phyloP scores from a whole-genome alignment of 2,113 vertebrate species.

The Mesembrinibis cayennensis region DNA sequence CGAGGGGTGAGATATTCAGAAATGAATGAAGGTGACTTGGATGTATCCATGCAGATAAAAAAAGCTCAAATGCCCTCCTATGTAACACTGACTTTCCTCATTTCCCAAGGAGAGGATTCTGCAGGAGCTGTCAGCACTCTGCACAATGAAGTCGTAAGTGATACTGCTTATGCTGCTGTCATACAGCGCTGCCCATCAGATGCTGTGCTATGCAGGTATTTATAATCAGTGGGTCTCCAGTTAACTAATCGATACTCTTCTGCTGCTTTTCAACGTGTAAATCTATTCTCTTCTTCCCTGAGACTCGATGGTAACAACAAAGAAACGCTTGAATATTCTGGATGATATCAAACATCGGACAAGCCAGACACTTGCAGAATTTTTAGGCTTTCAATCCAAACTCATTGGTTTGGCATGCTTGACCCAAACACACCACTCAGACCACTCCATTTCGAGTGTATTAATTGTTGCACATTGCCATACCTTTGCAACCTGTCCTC shows the following conservation, averaged over 20 bases:
- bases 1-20: neutral
- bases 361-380: neutral
- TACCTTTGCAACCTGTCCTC: neutral
- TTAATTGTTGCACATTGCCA: neutral
- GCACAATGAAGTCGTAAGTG: neutral
- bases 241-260: neutral
- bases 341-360: neutral
- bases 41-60: neutral
- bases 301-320: neutral
- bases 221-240: neutral
- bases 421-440: neutral
- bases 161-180: neutral
- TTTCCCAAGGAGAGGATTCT: conserved; percentile 20
- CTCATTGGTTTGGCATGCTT: neutral
- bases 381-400: neutral
- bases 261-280: neutral
- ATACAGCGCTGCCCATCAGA: neutral
- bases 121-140: conserved; percentile 19
- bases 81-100: neutral
- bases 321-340: neutral
- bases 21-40: neutral
- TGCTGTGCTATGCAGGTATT: neutral
- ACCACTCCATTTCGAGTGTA: neutral
- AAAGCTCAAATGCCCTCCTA: neutral
- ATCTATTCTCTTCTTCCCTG: neutral